These are phyloP conservation scores for Parapsyche elsis DNA, from an alignment of 1,140 invertebrate genomes.

Conservation along the genomic window DNA sequence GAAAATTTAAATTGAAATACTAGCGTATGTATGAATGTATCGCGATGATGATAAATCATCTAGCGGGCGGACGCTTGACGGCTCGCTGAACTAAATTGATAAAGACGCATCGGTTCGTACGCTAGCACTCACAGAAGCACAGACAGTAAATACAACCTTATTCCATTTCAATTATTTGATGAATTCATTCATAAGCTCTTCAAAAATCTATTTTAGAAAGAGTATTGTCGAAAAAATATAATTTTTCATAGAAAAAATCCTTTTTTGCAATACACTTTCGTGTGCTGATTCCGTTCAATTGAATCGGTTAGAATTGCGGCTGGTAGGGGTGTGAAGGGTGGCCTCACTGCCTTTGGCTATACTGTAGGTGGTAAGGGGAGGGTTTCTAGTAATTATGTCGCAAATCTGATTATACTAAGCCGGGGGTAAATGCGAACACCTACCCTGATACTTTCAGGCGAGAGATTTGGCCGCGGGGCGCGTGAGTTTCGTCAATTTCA, in stretches of 20 bases:
- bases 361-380: not conserved
- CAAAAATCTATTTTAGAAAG: too few species aligned
- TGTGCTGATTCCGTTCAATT: not conserved
- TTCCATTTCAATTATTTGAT: too few species aligned
- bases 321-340: not conserved
- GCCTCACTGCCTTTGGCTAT: not conserved
- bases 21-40: too few species aligned
- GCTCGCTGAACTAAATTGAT: too few species aligned
- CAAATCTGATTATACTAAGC: constrained; percentile 46
- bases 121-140: not conserved
- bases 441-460: constrained; percentile 1
- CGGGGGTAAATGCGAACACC: constrained; percentile 30
- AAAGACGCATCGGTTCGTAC: not conserved
- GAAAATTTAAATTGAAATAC: too few species aligned
- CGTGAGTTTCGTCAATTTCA: constrained; percentile 32
- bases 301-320: not conserved
- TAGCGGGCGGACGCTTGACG: too few species aligned
- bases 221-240: too few species aligned
- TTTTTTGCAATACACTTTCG: not conserved
- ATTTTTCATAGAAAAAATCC: too few species aligned
- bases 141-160: too few species aligned
- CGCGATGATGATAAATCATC: too few species aligned
- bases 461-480: constrained; percentile 7
- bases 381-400: constrained; percentile 34
- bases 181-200: too few species aligned